Evolutionary conservation across 2,797 vertebrate genomes (phyloP).

Genomic region (Dendrocincla tyrannina): DNA sequence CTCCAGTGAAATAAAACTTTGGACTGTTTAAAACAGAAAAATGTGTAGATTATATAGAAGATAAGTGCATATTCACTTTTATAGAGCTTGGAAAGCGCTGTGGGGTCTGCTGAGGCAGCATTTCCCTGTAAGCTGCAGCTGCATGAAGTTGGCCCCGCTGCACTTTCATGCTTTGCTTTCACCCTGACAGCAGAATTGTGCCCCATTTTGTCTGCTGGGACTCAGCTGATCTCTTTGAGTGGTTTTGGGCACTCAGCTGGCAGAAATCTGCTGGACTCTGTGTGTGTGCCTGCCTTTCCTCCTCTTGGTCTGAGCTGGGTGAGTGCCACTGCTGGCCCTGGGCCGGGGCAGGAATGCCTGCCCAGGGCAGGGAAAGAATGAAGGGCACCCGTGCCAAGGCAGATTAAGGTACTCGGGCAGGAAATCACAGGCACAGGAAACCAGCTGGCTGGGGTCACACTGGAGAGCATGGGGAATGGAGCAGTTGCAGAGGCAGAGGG

Average conservation of each 20-base stretch:
- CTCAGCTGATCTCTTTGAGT: not conserved
- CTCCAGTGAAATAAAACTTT: not conserved
- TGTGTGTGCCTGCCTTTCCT: not conserved
- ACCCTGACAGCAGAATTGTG: not conserved
- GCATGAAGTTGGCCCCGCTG: not conserved
- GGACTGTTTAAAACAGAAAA: not conserved
- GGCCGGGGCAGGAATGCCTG: not conserved
- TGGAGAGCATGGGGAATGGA: not conserved
- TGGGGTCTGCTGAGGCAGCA: slow-evolving; percentile 13
- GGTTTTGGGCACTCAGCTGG: not conserved
- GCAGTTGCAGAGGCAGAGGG: not conserved
- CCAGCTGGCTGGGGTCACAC: not conserved
- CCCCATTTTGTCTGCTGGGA: not conserved
- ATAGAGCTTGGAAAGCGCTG: not conserved
- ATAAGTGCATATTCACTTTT: not conserved
- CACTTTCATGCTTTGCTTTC: not conserved
- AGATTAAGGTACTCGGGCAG: not conserved
- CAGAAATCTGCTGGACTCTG: not conserved
- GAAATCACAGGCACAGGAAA: not conserved
- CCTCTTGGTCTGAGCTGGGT: not conserved
- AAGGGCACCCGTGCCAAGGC: not conserved
- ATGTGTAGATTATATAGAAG: not conserved
- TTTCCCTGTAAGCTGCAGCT: not conserved
- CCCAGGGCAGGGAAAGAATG: not conserved
- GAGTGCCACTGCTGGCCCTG: not conserved